These are phyloP conservation scores for Amphibalanus amphitrite DNA, from an alignment of 1,140 invertebrate genomes.

Conservation along the genomic window DNA sequence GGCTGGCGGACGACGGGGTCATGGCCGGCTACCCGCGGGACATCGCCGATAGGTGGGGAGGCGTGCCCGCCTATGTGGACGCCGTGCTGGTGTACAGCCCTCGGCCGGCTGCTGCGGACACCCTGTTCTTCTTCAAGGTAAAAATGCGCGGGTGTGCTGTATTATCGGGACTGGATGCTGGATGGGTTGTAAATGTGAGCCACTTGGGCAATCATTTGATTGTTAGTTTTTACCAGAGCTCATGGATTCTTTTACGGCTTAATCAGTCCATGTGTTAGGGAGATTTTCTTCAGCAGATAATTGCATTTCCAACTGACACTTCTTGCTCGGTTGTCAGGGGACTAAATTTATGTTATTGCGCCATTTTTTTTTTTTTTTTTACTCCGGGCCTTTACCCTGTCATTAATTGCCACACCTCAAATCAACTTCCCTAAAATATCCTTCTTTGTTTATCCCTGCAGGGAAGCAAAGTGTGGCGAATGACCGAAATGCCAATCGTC, in stretches of 20 bases:
- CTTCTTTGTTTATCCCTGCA: conserved; percentile 18
- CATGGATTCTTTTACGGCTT: too few species aligned
- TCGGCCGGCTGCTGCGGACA: conserved; percentile 19
- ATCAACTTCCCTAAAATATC: background rate
- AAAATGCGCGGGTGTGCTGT: background rate
- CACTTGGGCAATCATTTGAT: too few species aligned
- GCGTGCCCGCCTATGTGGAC: conserved; percentile 27
- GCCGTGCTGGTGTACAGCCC: conserved; percentile 26
- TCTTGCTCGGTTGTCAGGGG: too few species aligned
- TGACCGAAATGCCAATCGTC: conserved; percentile 55
- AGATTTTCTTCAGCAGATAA: too few species aligned
- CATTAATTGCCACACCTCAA: too few species aligned
- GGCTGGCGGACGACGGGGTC: conserved; percentile 58
- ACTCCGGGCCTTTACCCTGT: too few species aligned
- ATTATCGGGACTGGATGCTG: background rate
- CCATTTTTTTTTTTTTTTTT: too few species aligned
- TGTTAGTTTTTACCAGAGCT: background rate
- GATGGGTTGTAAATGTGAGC: too few species aligned
- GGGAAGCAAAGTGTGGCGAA: conserved; percentile 84
- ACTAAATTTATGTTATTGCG: too few species aligned
- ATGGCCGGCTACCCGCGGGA: conserved; percentile 57
- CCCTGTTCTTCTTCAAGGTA: conserved; percentile 30
- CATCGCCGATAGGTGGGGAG: conserved; percentile 26
- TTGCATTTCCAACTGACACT: too few species aligned
- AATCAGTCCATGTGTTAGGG: too few species aligned